Percentiles rank a stretch among this genome's conserved stretches.
These are phyloP conservation scores for Siderastrea siderea DNA, from an alignment of 92 coral and sea anemone species.

Conservation along the genomic window DNA sequence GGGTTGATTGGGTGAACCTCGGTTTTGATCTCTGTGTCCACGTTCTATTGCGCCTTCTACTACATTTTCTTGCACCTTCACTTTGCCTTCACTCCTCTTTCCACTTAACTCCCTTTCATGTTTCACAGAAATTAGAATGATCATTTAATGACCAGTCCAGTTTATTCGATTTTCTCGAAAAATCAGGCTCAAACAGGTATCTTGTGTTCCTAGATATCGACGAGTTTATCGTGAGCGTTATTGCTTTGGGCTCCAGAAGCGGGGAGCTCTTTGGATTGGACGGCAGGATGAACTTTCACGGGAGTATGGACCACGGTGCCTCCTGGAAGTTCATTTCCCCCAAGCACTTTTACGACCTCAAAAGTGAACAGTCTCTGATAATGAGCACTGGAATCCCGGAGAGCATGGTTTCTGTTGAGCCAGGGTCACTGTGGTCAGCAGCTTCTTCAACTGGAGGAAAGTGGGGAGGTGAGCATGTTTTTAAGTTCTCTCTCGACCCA, in stretches of 20 bases:
- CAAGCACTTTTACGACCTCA: constrained; percentile 57
- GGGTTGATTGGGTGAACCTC: too few species aligned
- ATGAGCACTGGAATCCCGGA: constrained; percentile 90
- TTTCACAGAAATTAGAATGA: too few species aligned
- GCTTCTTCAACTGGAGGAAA: constrained; percentile 67
- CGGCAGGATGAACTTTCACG: constrained; percentile 72
- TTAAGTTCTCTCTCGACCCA: too few species aligned
- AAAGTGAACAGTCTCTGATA: constrained; percentile 41
- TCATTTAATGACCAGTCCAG: too few species aligned
- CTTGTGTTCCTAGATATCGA: constrained; percentile 53
- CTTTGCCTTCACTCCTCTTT: too few species aligned
- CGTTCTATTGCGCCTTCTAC: too few species aligned
- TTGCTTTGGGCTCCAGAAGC: constrained; percentile 66
- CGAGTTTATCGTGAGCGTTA: constrained; percentile 65
- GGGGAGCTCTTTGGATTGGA: constrained; percentile 77
- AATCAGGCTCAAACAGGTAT: too few species aligned
- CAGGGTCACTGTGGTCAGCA: constrained; percentile 53
- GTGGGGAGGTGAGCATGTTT: constrained; percentile 80
- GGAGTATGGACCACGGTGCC: constrained; percentile 69
- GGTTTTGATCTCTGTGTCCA: too few species aligned
- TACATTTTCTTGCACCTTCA: too few species aligned
- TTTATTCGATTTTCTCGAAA: background rate
- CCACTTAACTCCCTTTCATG: too few species aligned
- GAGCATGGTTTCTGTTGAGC: constrained; percentile 67
- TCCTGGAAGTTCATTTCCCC: constrained; percentile 73